Percentiles rank a stretch among this genome's conserved stretches.
phyloP scores from a whole-genome alignment of 2,888 invertebrate genomes.

The Zeuzera pyrina region DNA sequence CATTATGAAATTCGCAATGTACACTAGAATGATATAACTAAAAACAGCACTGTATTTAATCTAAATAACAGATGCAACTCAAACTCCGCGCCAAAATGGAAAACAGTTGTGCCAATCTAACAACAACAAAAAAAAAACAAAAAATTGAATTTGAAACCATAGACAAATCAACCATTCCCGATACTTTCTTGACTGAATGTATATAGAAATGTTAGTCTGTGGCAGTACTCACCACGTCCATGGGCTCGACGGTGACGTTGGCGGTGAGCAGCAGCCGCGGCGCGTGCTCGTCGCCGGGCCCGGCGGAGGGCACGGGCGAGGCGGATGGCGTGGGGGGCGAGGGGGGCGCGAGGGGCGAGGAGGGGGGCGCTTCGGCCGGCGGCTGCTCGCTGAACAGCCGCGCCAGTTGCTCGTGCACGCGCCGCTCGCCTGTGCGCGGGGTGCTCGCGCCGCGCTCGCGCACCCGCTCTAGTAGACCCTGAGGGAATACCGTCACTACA shows the following conservation, averaged over 20 bases:
- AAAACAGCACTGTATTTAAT: too few species aligned
- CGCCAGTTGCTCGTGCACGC: conserved; percentile 81
- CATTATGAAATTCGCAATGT: too few species aligned
- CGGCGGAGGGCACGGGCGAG: conserved; percentile 1
- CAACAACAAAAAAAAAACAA: not conserved
- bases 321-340: conserved; percentile 7
- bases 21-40: too few species aligned
- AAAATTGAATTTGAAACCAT: not conserved
- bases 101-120: not conserved
- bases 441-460: conserved; percentile 78
- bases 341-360: conserved; percentile 1
- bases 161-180: not conserved
- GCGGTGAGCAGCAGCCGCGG: conserved; percentile 23
- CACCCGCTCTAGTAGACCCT: conserved; percentile 82
- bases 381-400: conserved; percentile 50
- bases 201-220: not conserved
- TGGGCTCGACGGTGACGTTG: conserved; percentile 39
- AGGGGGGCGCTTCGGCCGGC: conserved; percentile 8
- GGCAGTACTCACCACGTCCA: conserved; percentile 34
- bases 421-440: conserved; percentile 76
- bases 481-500: too few species aligned
- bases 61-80: too few species aligned
- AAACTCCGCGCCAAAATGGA: too few species aligned
- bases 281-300: conserved; percentile 10
- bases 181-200: too few species aligned